These are phyloP conservation scores for Oryzias sinensis DNA, from an alignment of 2,797 vertebrate genomes.

Conservation along the genomic window DNA sequence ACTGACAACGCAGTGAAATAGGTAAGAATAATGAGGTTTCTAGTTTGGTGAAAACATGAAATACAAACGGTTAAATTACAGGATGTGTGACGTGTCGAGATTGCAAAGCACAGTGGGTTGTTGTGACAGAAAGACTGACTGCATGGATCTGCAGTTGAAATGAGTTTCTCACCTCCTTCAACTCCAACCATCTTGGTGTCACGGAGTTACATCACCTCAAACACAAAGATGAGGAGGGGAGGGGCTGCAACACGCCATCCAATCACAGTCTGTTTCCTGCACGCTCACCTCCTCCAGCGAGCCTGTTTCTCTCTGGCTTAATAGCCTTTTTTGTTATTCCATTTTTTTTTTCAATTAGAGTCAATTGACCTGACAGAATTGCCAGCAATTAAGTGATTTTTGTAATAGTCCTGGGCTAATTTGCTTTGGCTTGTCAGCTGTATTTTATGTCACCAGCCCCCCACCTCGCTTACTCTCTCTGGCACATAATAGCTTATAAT, in stretches of 20 bases:
- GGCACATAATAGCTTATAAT: slow-evolving; percentile 98
- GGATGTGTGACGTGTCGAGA: no score
- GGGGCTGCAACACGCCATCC: slow-evolving; percentile 64
- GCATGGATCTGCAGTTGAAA: slow-evolving; percentile 4
- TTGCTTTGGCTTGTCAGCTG: slow-evolving; percentile 98
- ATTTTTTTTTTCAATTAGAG: slow-evolving; percentile 89
- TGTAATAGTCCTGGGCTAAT: slow-evolving; percentile 99
- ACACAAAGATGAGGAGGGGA: slow-evolving; percentile 6
- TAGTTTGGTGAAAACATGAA: no score
- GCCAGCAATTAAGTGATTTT: slow-evolving; percentile 99
- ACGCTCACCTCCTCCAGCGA: slow-evolving; percentile 84
- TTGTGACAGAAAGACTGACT: background rate
- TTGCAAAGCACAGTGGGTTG: no score
- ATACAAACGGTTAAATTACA: no score
- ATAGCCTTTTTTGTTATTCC: slow-evolving; percentile 80
- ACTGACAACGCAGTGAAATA: no score
- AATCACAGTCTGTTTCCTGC: slow-evolving; percentile 84
- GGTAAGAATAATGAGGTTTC: no score
- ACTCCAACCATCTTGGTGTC: background rate
- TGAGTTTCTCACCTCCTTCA: slow-evolving; percentile 2
- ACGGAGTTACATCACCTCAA: slow-evolving; percentile 43
- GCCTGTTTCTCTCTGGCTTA: slow-evolving; percentile 81
- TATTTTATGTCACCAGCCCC: slow-evolving; percentile 95
- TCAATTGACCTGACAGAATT: slow-evolving; percentile 99
- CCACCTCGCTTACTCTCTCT: slow-evolving; percentile 84